Evolutionary conservation across 1,140 invertebrate genomes (phyloP).

Genomic region (Cataglyphis hispanica): DNA sequence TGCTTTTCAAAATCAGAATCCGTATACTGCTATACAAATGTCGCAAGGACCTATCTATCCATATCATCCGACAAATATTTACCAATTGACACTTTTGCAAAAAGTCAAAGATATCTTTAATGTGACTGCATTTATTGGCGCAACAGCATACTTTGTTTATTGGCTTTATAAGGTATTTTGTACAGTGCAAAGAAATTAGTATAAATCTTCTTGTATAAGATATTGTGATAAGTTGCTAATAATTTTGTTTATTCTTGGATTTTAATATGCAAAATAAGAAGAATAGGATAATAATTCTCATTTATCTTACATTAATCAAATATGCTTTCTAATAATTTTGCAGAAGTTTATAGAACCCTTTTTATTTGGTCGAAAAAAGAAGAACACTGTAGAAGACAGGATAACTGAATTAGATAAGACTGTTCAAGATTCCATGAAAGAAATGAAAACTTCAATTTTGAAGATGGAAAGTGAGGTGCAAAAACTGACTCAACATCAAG

Average conservation of each 20-base stretch:
- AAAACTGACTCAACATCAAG: slow-evolving; percentile 86
- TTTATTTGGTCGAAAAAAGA: slow-evolving; percentile 89
- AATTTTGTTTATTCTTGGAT: neutral
- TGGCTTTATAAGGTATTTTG: slow-evolving; percentile 90
- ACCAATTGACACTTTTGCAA: slow-evolving; percentile 85
- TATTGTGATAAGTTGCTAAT: neutral
- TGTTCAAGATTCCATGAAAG: slow-evolving; percentile 88
- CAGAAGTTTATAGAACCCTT: slow-evolving; percentile 90
- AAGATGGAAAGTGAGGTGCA: slow-evolving; percentile 88
- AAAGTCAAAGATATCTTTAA: slow-evolving; percentile 90
- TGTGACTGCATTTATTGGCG: slow-evolving; percentile 90
- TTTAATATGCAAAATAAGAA: neutral
- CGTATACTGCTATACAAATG: slow-evolving; percentile 79
- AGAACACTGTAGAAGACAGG: slow-evolving; percentile 88
- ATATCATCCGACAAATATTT: slow-evolving; percentile 79
- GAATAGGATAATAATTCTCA: neutral
- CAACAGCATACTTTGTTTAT: slow-evolving; percentile 90
- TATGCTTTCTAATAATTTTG: slow-evolving; percentile 70
- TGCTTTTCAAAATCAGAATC: slow-evolving; percentile 77
- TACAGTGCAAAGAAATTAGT: neutral
- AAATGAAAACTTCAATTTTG: slow-evolving; percentile 88
- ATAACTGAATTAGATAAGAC: slow-evolving; percentile 90
- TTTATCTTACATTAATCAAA: neutral
- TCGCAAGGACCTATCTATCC: slow-evolving; percentile 80
- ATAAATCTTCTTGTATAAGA: neutral